Conservation (phyloP, 2,888 invertebrate genomes). For the Nomada fabriciana region DNA sequence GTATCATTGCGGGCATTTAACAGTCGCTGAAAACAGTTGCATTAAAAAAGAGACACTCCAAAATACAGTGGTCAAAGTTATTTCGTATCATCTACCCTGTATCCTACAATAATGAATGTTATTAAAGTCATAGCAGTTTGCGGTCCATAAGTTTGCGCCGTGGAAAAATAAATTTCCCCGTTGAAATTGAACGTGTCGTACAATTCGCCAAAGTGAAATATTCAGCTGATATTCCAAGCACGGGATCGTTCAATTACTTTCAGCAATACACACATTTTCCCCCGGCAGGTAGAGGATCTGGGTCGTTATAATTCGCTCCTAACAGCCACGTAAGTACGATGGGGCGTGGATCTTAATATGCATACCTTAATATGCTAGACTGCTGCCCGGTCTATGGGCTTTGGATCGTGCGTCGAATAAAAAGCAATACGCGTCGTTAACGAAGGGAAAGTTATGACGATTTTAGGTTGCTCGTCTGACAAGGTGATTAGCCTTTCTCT, state of each 20-base stretch:
- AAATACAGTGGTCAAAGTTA: too few relatives aligned
- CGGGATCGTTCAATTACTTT: conserved; percentile 20
- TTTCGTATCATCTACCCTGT: too few relatives aligned
- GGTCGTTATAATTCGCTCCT: conserved; percentile 58
- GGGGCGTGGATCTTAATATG: conserved; percentile 65
- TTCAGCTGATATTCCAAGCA: conserved; percentile 1
- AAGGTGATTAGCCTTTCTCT: conserved; percentile 11
- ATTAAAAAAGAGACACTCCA: too few relatives aligned
- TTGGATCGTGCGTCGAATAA: conserved; percentile 61
- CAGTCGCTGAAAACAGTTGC: too few relatives aligned
- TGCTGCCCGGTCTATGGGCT: conserved; percentile 44
- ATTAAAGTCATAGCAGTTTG: too few relatives aligned
- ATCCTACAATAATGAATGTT: too few relatives aligned
- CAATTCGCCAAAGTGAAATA: neutral
- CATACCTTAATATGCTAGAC: conserved; percentile 55
- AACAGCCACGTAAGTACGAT: conserved; percentile 52
- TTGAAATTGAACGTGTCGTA: too few relatives aligned
- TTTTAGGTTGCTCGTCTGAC: conserved; percentile 29
- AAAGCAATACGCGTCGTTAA: conserved; percentile 45
- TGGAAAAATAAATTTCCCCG: too few relatives aligned
- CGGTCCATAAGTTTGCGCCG: too few relatives aligned
- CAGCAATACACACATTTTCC: conserved; percentile 31
- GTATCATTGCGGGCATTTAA: too few relatives aligned
- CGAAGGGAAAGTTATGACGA: conserved; percentile 70
- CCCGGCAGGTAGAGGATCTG: conserved; percentile 39